Evolutionary conservation across 2,797 vertebrate species (phyloP), one percentile per base, ranked within the genome.

Genomic region (Jordanella pulchra): DNA sequence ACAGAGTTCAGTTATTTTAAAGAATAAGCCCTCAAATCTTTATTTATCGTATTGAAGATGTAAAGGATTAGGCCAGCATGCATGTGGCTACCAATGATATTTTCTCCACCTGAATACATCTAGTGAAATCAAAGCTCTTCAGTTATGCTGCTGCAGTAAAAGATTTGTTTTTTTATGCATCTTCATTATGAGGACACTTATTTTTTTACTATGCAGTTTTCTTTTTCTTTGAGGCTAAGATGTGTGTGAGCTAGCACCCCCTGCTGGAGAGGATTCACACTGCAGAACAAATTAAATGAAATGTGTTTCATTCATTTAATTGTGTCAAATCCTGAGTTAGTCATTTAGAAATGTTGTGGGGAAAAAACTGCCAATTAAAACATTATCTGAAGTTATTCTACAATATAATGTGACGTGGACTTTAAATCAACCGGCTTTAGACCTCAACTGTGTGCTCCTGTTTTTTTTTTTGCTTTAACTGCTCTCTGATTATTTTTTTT

Each of bases 231-330:
- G 27, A 3, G 28, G 21, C 27, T 25, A 12, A 81, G 72, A 56
- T 45, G 45, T 23, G 18, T 9, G 5, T 44, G 72, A 70, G 50
- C 13, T 61, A 18, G 47, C 47, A 21, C 56, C 66, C 32, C 65
- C 76, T 78, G 15, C 48, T 69, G 72, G 71, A 11, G 15, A 47
- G 61, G 21, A 58, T 68, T 61, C 71, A 9, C 35, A 4, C 23
- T 18, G 44, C 42, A 0, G 50, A 72, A 1, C 3, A 5, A 23
- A 60, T 3, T 1, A 55, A 67, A 77, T 75, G 1, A 78, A 80
- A 76, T 56, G 48, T 28, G 28, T 73, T 25, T 35, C 71, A 81
- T 84, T 76, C 25, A 81, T 87, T 79, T 78, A 7, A 72, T n/a
- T n/a, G 53, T 5, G 0, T 18, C 39, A 77, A 80, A 82, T 32